Evolutionary conservation across 2,113 vertebrate species (phyloP), one percentile per base, ranked within the genome.

Genomic region (Anas platyrhynchos): DNA sequence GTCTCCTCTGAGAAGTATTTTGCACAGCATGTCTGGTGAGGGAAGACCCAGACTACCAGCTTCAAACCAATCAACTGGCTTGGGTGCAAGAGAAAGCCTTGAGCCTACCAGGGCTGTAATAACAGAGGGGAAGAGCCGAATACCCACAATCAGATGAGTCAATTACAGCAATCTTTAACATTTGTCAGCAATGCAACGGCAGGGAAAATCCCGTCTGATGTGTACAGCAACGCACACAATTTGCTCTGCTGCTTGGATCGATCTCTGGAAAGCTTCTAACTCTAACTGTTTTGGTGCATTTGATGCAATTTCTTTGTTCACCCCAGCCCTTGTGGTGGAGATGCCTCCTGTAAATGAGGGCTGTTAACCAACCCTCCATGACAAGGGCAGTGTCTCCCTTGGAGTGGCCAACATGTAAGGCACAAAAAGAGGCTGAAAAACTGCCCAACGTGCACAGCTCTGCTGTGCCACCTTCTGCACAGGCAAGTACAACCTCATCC

Each of bases 21-120:
- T 62, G 61, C 36, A 62, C 46, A 76, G 82, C 62, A 68, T 82
- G 85, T 85, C 58, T 89, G 87, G 71, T 0, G 5, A 92, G 38
- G 50, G 82, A 89, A 83, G 48, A 76, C 63, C 34, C 67, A 69
- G 38, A 34, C 75, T 86, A 82, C 77, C 75, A 69, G 36, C 11
- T 13, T 76, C 82, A 94, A 95, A 91, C 63, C n/a, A 63, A 83
- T 76, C 78, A 80, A 50, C 82, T 94, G 89, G 75, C 41, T 11
- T 69, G 68, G 75, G 75, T 62, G 67, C 50, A 87, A 91, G 77
- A 92, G 41, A 52, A 84, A 92, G 81, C 82, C 62, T 75, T 16
- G 59, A 86, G 75, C 59, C 72, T 59, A 50, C 38, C 2, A 0
- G 26, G 56, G 50, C 18, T 83, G 25, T 26, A 74, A 79, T 3